A percentile compares a stretch with the other conserved stretches of the same genome.
phyloP scores from a whole-genome alignment of 2,888 invertebrate species.

The Oxycera nigricornis region DNA sequence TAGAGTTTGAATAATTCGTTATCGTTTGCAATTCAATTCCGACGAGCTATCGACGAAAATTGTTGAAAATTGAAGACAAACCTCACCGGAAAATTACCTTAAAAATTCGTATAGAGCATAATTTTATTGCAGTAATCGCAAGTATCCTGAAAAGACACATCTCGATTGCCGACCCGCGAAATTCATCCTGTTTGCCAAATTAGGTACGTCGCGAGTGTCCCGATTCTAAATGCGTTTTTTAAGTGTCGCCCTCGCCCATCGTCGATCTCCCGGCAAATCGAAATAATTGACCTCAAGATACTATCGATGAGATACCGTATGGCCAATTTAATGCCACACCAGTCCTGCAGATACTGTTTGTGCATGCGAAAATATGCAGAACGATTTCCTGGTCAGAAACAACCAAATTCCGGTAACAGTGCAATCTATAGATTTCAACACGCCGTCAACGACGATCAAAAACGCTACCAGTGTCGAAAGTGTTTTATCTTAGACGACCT shows the following conservation, averaged over 20 bases:
- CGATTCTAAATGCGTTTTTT: not conserved
- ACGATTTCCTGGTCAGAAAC: conserved; percentile 1
- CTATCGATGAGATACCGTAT: conserved; percentile 11
- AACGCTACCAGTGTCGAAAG: conserved; percentile 17
- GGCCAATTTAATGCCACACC: conserved; percentile 29
- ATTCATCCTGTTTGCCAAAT: not conserved
- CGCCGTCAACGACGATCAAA: not conserved
- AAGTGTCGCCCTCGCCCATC: not conserved
- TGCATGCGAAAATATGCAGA: conserved; percentile 25
- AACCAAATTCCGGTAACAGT: not conserved
- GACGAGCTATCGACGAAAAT: no score
- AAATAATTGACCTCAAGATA: not conserved
- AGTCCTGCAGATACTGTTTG: not conserved
- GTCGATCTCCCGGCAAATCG: not conserved
- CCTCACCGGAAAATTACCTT: not conserved
- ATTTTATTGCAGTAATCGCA: not conserved
- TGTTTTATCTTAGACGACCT: conserved; percentile 10
- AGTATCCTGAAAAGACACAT: not conserved
- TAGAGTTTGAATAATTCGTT: no score
- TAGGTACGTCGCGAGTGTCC: not conserved
- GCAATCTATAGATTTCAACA: not conserved
- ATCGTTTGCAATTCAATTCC: no score
- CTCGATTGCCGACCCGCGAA: not conserved
- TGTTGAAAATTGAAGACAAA: no score
- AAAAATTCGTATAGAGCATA: not conserved